Percentiles rank a stretch among this genome's conserved stretches.
These are phyloP conservation scores for Brachypterus glaber DNA, from an alignment of 2,888 invertebrate genomes.

Conservation along the genomic window DNA sequence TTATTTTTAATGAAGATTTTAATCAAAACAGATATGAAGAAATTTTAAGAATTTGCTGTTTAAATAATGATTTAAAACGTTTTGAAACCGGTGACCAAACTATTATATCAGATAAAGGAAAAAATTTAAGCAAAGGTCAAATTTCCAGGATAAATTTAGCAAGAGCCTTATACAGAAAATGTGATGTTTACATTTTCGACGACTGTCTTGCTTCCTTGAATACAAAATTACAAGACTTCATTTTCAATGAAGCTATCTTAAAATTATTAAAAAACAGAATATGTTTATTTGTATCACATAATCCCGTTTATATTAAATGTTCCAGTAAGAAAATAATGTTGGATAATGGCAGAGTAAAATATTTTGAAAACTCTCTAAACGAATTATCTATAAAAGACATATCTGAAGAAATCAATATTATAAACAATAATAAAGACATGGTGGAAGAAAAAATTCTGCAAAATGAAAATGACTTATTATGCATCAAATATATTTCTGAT, in stretches of 20 bases:
- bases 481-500: no score
- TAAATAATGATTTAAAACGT: constrained; percentile 48
- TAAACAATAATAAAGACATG: no score
- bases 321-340: constrained; percentile 26
- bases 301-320: constrained; percentile 51
- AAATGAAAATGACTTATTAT: no score
- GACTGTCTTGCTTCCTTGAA: constrained; percentile 76
- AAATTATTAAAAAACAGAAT: constrained; percentile 26
- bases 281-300: background rate
- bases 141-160: constrained; percentile 70
- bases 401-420: no score
- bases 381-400: no score
- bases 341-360: constrained; percentile 41
- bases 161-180: constrained; percentile 62
- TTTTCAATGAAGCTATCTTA: constrained; percentile 53
- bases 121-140: constrained; percentile 76
- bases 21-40: constrained; percentile 47
- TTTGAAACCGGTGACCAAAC: constrained; percentile 61
- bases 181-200: constrained; percentile 68
- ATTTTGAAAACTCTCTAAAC: no score
- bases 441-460: no score
- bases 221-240: constrained; percentile 58
- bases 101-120: constrained; percentile 70
- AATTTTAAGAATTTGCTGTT: constrained; percentile 54
- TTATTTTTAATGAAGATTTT: constrained; percentile 60